Evolutionary conservation across 2,888 invertebrate genomes (phyloP).

Genomic region (Scelioninae gen. 2): DNA sequence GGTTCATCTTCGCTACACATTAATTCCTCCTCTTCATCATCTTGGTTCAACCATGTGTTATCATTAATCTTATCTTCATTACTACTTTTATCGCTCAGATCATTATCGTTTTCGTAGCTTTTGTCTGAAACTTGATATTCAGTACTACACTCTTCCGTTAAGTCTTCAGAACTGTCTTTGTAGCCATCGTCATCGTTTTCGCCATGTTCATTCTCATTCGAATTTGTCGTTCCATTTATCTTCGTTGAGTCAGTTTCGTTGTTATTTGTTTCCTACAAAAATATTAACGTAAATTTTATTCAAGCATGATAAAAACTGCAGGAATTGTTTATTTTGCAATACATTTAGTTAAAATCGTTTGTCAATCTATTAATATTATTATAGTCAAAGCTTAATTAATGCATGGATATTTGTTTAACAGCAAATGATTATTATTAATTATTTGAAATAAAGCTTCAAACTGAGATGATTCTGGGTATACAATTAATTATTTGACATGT

Average conservation of each 20-base stretch:
- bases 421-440: neutral
- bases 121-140: slow-evolving; percentile 6
- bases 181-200: slow-evolving; percentile 43
- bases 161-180: slow-evolving; percentile 46
- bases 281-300: neutral
- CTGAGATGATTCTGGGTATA: neutral
- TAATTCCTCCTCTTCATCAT: slow-evolving; percentile 60
- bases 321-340: too few species aligned
- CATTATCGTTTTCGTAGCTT: slow-evolving; percentile 52
- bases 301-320: neutral
- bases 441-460: neutral
- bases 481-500: neutral
- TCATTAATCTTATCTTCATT: slow-evolving; percentile 54
- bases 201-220: slow-evolving; percentile 51
- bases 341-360: too few species aligned
- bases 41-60: slow-evolving; percentile 67
- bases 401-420: too few species aligned
- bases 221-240: slow-evolving; percentile 72
- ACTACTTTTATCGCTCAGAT: slow-evolving; percentile 47
- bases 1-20: slow-evolving; percentile 62
- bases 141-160: slow-evolving; percentile 21
- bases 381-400: too few species aligned
- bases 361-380: too few species aligned
- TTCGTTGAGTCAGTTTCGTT: slow-evolving; percentile 52
- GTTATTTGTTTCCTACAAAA: slow-evolving; percentile 38